These are phyloP conservation scores for Erpobdella octoculata DNA, from an alignment of 2,888 invertebrate genomes.

Conservation along the genomic window DNA sequence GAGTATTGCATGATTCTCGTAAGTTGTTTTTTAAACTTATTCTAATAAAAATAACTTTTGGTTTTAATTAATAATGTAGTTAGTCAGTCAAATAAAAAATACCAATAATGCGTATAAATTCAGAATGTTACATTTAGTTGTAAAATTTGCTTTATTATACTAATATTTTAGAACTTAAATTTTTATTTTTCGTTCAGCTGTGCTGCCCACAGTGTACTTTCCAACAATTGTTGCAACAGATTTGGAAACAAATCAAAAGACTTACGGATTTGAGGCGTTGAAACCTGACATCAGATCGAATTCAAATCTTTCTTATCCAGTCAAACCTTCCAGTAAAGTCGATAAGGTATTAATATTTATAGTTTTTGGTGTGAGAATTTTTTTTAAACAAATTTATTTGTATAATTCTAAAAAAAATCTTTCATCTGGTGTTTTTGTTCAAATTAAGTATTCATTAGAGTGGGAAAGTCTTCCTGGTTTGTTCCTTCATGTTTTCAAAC, in stretches of 20 bases:
- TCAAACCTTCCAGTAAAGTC: constrained; percentile 54
- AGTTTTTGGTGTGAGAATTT: no score
- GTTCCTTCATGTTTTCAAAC: constrained; percentile 55
- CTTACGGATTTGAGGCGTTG: constrained; percentile 54
- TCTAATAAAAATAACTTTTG: background rate
- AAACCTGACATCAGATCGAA: constrained; percentile 51
- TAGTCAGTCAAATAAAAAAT: no score
- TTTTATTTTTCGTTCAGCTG: constrained; percentile 46
- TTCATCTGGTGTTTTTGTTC: background rate
- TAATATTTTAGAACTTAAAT: background rate
- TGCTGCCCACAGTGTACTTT: constrained; percentile 58
- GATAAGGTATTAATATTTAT: constrained; percentile 49
- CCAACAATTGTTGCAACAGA: constrained; percentile 56
- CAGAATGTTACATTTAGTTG: constrained; percentile 40
- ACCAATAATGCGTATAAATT: constrained; percentile 51
- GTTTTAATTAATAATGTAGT: no score
- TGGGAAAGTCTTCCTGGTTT: constrained; percentile 53
- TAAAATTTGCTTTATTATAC: background rate
- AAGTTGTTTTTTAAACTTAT: background rate
- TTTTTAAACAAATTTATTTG: background rate
- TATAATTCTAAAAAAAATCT: background rate
- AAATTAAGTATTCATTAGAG: constrained; percentile 48
- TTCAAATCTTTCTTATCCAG: constrained; percentile 49
- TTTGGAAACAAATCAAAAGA: constrained; percentile 45
- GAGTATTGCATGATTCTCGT: constrained; percentile 45